phyloP scores from a whole-genome alignment of 1,140 invertebrate species.

The Calosoma granatense region DNA sequence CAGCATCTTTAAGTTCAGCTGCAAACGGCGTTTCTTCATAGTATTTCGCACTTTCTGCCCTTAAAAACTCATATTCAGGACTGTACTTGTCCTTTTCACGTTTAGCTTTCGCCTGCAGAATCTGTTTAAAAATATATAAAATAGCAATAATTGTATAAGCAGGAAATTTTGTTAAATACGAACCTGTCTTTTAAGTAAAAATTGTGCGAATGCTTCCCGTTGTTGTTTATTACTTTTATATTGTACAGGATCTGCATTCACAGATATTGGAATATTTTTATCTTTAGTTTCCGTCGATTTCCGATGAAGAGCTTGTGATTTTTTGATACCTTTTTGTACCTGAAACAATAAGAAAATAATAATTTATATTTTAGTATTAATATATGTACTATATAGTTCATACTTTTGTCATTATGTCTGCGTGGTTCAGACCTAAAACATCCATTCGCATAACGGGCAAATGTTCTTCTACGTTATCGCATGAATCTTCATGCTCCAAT shows the following conservation, averaged over 20 bases:
- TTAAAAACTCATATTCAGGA: slow-evolving; percentile 22
- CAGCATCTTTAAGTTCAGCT: slow-evolving; percentile 10
- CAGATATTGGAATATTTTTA: not conserved
- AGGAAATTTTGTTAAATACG: too few relatives aligned
- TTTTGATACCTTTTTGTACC: slow-evolving; percentile 18
- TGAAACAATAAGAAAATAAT: slow-evolving; percentile 11
- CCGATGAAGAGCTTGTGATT: slow-evolving; percentile 18
- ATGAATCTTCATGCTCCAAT: slow-evolving; percentile 29
- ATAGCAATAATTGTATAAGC: too few relatives aligned
- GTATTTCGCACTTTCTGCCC: slow-evolving; percentile 14
- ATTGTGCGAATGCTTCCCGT: slow-evolving; percentile 23
- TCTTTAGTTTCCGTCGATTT: not conserved
- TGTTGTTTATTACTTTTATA: slow-evolving; percentile 17
- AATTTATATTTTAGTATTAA: not conserved
- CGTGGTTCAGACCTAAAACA: slow-evolving; percentile 58
- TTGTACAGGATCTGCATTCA: slow-evolving; percentile 17
- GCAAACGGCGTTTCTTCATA: not conserved
- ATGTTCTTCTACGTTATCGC: slow-evolving; percentile 26
- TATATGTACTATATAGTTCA: not conserved
- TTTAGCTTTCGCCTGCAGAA: slow-evolving; percentile 18
- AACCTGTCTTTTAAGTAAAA: slow-evolving; percentile 23
- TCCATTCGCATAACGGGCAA: slow-evolving; percentile 54
- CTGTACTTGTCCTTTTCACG: slow-evolving; percentile 21
- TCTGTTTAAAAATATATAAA: slow-evolving; percentile 15
- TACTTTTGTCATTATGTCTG: slow-evolving; percentile 43